phyloP scores from a whole-genome alignment of 2,113 vertebrate species.

The Epinephelus cyanopodus region DNA sequence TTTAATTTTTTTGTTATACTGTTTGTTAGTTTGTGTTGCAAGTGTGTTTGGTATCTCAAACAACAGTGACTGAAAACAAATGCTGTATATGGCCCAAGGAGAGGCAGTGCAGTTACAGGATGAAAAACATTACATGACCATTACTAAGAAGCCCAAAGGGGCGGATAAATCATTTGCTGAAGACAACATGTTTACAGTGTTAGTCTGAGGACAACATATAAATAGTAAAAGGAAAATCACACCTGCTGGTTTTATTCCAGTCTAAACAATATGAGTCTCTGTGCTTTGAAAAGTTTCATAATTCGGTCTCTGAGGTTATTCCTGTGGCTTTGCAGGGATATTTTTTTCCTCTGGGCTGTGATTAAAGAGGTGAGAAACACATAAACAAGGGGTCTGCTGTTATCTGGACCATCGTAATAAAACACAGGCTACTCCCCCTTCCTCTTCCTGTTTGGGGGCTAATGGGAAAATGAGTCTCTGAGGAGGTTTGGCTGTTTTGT shows the following conservation, averaged over 20 bases:
- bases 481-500: constrained; percentile 64
- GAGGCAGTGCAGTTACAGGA: background rate
- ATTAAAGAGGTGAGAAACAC: constrained; percentile 77
- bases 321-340: constrained; percentile 25
- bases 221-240: background rate
- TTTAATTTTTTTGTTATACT: background rate
- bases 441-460: constrained; percentile 78
- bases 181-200: constrained; percentile 38
- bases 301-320: constrained; percentile 32
- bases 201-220: background rate
- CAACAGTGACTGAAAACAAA: background rate
- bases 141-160: constrained; percentile 31
- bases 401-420: constrained; percentile 78
- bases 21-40: background rate
- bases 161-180: constrained; percentile 12
- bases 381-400: constrained; percentile 74
- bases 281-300: constrained; percentile 32
- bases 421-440: constrained; percentile 72
- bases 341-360: constrained; percentile 38
- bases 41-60: background rate
- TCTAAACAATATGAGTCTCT: constrained; percentile 11
- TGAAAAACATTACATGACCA: constrained; percentile 25
- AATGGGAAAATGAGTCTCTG: constrained; percentile 78
- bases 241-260: background rate
- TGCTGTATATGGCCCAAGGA: background rate